Evolutionary conservation across 2,888 invertebrate genomes (phyloP).

Genomic region (Sarcophaga variegata): DNA sequence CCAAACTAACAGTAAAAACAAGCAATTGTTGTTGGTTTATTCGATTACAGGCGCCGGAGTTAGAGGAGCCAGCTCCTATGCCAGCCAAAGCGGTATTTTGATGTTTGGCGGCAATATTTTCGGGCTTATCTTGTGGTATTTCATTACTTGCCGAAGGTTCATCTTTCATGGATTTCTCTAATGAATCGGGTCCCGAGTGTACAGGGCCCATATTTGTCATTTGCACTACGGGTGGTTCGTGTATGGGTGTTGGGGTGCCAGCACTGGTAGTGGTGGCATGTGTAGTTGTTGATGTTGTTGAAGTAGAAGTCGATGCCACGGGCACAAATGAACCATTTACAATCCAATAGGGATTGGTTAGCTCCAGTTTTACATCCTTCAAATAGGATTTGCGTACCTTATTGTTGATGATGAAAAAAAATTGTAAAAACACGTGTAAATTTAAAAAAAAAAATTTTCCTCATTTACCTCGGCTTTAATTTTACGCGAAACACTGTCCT

Average conservation of each 20-base stretch:
- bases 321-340: constrained; percentile 90
- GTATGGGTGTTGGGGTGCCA: constrained; percentile 82
- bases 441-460: not conserved
- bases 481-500: constrained; percentile 79
- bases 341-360: constrained; percentile 90
- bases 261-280: constrained; percentile 83
- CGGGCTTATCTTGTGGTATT: constrained; percentile 77
- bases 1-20: constrained; percentile 16
- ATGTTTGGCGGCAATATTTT: constrained; percentile 77
- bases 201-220: constrained; percentile 76
- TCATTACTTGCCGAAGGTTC: constrained; percentile 74
- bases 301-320: constrained; percentile 87
- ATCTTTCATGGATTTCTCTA: constrained; percentile 77
- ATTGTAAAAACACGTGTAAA: no score
- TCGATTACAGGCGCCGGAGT: not conserved
- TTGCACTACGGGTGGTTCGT: constrained; percentile 81
- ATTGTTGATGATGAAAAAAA: no score
- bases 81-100: constrained; percentile 75
- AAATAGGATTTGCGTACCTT: constrained; percentile 85
- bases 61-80: constrained; percentile 60
- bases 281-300: constrained; percentile 85
- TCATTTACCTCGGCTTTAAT: constrained; percentile 77
- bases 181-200: constrained; percentile 77
- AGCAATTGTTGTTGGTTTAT: constrained; percentile 43
- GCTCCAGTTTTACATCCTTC: constrained; percentile 87